phyloP scores from a whole-genome alignment of 2,797 vertebrate genomes.

The Gymnoscopelus microlampas region DNA sequence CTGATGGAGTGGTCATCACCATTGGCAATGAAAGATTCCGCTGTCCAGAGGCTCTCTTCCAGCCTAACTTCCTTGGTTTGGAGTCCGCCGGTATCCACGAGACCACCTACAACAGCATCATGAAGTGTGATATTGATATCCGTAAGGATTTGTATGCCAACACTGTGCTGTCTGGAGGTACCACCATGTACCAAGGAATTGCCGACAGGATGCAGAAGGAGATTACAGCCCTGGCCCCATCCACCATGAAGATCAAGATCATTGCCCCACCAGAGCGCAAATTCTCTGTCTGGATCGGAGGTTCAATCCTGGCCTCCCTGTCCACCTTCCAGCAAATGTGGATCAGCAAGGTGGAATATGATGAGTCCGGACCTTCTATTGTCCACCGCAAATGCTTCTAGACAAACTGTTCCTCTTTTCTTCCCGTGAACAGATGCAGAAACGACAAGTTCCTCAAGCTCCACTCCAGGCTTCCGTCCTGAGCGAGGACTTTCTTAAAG shows the following conservation, averaged over 20 bases:
- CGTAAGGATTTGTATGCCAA: no score
- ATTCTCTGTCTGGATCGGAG: conserved; percentile 99
- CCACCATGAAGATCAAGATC: conserved; percentile 78
- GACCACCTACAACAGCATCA: conserved; percentile 92
- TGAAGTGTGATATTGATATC: conserved; percentile 77
- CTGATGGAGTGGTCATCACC: conserved; percentile 98
- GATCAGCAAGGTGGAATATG: conserved; percentile 92
- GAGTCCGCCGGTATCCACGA: conserved; percentile 91
- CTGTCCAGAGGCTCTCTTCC: conserved; percentile 98
- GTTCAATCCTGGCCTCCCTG: conserved; percentile 98
- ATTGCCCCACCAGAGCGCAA: conserved; percentile 96
- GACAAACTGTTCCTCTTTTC: conserved; percentile 81
- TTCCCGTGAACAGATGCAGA: neutral
- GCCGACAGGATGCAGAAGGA: conserved; percentile 15
- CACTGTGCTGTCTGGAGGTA: no score
- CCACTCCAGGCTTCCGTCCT: no score
- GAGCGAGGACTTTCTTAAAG: no score
- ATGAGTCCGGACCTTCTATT: conserved; percentile 90
- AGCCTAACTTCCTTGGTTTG: conserved; percentile 98
- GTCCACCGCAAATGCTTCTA: conserved; percentile 70
- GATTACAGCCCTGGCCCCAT: conserved; percentile 9
- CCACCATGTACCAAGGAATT: conserved; percentile 80
- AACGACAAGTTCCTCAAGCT: no score
- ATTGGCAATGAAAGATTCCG: conserved; percentile 99
- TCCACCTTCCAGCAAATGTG: conserved; percentile 99